Conservation (phyloP, 2,113 vertebrate genomes). For the Ptilonorhynchus violaceus region DNA sequence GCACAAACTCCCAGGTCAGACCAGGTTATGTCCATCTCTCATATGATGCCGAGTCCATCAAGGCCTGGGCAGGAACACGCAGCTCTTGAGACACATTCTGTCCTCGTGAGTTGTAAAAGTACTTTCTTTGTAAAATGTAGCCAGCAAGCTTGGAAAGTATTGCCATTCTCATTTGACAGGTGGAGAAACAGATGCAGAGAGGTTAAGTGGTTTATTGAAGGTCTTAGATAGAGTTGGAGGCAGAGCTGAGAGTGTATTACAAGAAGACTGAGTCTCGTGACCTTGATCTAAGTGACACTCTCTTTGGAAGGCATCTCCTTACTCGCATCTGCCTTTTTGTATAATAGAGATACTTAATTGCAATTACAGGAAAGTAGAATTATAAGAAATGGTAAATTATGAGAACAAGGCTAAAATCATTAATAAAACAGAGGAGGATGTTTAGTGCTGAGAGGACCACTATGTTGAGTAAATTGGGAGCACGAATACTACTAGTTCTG, state of each 20-base stretch:
- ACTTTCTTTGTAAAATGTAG: not conserved
- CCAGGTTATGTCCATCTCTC: not conserved
- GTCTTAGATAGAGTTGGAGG: not conserved
- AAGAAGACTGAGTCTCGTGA: not conserved
- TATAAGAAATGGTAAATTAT: not conserved
- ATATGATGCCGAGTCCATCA: rapidly evolving
- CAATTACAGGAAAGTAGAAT: not conserved
- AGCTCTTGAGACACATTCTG: not conserved
- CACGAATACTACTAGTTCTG: not conserved
- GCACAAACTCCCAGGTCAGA: not conserved
- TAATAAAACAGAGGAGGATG: not conserved
- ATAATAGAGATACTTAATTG: not conserved
- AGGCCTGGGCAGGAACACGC: not conserved
- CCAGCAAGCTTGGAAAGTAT: not conserved
- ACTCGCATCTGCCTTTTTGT: not conserved
- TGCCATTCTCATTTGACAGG: not conserved
- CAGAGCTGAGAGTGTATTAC: not conserved
- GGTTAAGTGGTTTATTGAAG: not conserved
- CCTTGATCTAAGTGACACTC: not conserved
- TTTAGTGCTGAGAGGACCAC: not conserved
- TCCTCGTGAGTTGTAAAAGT: not conserved
- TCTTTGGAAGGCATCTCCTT: not conserved
- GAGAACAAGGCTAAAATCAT: not conserved
- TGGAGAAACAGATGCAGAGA: not conserved
- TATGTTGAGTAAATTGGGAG: not conserved